These are phyloP conservation scores for Eolophus roseicapilla DNA, from an alignment of 2,113 vertebrate species.

Conservation along the genomic window DNA sequence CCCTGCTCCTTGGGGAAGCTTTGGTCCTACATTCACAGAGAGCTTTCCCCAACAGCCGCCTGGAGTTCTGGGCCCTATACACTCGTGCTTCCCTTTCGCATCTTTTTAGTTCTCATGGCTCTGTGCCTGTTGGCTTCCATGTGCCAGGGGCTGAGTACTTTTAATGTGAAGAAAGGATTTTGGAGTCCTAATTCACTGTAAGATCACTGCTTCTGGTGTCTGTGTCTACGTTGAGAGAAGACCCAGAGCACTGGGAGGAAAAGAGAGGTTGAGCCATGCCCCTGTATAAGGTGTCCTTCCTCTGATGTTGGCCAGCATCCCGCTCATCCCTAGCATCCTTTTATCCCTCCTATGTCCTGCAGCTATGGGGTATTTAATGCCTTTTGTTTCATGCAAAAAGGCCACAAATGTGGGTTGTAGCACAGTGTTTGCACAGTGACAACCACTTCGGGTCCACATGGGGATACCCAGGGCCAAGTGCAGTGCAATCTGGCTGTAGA, in stretches of 20 bases:
- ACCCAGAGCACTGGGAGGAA: neutral
- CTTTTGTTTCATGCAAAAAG: neutral
- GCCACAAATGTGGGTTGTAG: neutral
- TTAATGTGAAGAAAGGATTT: neutral
- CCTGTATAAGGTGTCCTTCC: neutral
- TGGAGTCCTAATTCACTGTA: neutral
- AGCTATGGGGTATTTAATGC: neutral
- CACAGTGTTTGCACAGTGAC: too few species aligned
- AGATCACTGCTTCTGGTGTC: neutral
- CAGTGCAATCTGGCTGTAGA: neutral
- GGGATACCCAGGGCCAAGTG: too few species aligned
- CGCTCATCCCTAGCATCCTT: neutral
- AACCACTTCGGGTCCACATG: accelerated
- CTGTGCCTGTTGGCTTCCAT: neutral
- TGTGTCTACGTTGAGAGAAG: neutral
- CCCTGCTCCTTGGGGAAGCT: neutral
- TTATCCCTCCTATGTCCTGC: neutral
- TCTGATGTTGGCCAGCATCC: neutral
- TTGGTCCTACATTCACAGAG: neutral
- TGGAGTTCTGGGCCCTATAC: neutral
- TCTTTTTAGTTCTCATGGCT: neutral
- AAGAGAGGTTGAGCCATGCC: neutral
- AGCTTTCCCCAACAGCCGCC: neutral
- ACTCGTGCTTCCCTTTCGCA: neutral
- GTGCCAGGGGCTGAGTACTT: neutral